Evolutionary conservation across 2,888 invertebrate species (phyloP), one percentile per base, ranked within the genome.

Genomic region (Ferdinandea cuprea): DNA sequence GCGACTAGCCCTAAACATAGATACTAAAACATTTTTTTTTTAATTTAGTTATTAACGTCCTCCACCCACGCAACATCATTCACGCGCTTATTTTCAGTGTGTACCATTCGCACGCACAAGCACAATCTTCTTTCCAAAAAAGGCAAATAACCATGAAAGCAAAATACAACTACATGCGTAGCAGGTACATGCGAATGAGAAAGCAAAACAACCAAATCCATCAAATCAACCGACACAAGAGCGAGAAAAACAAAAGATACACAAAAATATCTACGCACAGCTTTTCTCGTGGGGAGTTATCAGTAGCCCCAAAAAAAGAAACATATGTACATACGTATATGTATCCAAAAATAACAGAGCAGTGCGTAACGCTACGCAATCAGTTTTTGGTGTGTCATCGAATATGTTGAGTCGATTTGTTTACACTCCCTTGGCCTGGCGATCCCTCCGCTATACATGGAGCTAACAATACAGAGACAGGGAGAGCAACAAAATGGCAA

Each of bases 381-480:
- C 50, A 8, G 58, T 19, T 68, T 8, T 35, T 28, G 42, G 40
- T 74, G 37, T 54, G 48, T 58, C 42, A 54, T 48, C 42, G 58
- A 46, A 25, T n/a, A 61, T 28, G 28, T 71, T 71, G 65, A 65
- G 81, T 76, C 52, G 81, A 71, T 54, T 71, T 71, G 71, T 77
- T 76, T 42, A 25, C 30, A 19, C 19, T 32, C 35, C 52, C 6
- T 35, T 28, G 13, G 44, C 46, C 40, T 9, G 17, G 0, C n/a
- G n/a, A n/a, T n/a, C n/a, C n/a, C n/a, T n/a, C n/a, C n/a, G 17
- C 9, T 5, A 8, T 9, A 8, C 9, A 9, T 3, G 11, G 15
- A 15, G 13, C 17, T 11, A 17, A 8, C 17, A 4, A 11, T n/a
- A n/a, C n/a, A n/a, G n/a, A 61, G 13, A 42, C 28, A 9, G 15